Conservation (phyloP, 2,113 vertebrate genomes). For the Nyctibius bracteatus region DNA sequence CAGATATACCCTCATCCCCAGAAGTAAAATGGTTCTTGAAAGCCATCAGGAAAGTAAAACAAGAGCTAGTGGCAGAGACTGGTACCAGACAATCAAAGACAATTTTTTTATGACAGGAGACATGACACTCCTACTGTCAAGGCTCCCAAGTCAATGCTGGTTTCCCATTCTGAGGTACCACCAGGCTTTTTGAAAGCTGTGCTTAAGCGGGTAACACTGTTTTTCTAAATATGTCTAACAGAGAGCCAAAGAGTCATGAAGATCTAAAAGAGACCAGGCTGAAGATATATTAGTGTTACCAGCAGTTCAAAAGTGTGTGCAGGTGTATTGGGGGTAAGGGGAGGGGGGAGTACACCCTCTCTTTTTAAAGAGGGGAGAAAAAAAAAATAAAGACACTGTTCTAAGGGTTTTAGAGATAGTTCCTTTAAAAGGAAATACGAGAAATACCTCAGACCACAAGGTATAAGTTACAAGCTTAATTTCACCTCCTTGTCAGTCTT, state of each 20-base stretch:
- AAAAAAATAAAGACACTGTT: background rate
- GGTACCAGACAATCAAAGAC: background rate
- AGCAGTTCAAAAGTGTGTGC: background rate
- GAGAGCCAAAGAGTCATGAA: background rate
- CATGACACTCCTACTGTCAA: background rate
- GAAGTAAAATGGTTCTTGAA: background rate
- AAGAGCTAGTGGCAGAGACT: background rate
- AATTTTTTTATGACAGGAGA: background rate
- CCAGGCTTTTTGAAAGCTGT: background rate
- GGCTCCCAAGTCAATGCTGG: background rate
- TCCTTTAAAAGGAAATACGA: background rate
- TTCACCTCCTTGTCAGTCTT: background rate
- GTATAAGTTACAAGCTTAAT: background rate
- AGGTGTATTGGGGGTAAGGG: fast-evolving
- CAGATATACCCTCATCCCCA: background rate
- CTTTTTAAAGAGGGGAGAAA: background rate
- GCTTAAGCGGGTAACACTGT: background rate
- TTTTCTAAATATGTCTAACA: background rate
- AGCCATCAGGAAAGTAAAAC: background rate
- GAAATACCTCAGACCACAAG: background rate
- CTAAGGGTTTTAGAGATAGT: background rate
- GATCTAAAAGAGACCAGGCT: background rate
- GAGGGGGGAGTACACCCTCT: fast-evolving
- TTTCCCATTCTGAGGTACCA: background rate
- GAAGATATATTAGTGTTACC: background rate